Evolutionary conservation across 2,113 vertebrate species (phyloP).

Genomic region (Raja brachyura): DNA sequence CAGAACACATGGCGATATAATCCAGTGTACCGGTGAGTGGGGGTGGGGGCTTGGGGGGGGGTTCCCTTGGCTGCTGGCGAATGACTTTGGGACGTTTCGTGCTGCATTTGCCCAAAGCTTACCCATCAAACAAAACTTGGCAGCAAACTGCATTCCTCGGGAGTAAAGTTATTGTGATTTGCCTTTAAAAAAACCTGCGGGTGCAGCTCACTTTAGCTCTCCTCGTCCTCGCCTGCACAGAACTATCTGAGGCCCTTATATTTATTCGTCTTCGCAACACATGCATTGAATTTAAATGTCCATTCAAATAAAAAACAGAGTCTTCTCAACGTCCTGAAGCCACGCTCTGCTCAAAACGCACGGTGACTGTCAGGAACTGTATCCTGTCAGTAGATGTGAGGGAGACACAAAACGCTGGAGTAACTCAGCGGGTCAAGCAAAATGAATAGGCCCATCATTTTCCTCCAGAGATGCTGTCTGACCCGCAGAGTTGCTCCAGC

Average conservation of each 20-base stretch:
- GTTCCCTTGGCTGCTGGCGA: neutral
- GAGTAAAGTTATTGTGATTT: slow-evolving; percentile 6
- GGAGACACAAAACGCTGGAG: neutral
- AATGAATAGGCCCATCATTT: no score
- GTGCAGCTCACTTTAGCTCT: neutral
- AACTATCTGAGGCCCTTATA: neutral
- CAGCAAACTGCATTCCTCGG: neutral
- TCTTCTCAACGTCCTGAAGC: neutral
- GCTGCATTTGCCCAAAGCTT: neutral
- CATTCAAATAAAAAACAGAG: neutral
- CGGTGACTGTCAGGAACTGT: neutral
- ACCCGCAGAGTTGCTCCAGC: no score
- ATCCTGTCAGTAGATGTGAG: neutral
- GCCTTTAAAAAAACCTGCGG: neutral
- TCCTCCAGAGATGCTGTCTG: no score
- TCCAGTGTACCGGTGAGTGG: neutral
- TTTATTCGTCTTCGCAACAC: neutral
- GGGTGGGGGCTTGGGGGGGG: neutral
- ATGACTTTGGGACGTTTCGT: neutral
- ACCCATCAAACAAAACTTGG: neutral
- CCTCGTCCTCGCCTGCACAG: neutral
- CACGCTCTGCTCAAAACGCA: neutral
- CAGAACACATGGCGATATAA: slow-evolving; percentile 7
- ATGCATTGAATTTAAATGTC: neutral
- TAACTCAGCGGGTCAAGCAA: no score